Conservation (phyloP, 2,113 vertebrate species). For the Erinaceus europaeus region DNA sequence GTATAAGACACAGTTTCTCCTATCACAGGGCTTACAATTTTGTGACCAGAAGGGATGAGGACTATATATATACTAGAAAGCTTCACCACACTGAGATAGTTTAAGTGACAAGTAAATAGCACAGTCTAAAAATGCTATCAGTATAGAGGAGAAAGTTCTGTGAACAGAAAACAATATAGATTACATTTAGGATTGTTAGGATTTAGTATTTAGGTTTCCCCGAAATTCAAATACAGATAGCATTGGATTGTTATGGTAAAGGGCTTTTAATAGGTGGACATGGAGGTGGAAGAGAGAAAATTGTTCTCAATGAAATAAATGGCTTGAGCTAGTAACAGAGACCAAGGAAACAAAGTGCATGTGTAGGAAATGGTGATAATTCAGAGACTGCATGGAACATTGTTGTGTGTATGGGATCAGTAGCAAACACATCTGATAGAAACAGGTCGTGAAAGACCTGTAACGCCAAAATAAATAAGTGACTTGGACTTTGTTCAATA, state of each 20-base stretch:
- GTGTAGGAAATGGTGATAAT: background rate
- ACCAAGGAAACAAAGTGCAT: background rate
- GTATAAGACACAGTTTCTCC: background rate
- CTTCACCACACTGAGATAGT: background rate
- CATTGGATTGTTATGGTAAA: background rate
- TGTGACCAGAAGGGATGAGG: too few species aligned
- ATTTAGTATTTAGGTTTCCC: background rate
- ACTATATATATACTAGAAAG: background rate
- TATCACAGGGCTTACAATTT: background rate
- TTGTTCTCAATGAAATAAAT: background rate
- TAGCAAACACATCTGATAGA: background rate
- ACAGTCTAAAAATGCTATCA: background rate
- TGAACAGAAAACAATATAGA: background rate
- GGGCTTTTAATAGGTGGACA: background rate
- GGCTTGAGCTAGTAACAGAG: background rate
- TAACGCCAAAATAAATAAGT: background rate
- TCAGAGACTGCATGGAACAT: background rate
- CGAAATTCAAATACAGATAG: background rate
- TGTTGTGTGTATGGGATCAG: background rate
- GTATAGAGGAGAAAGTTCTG: background rate
- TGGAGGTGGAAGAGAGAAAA: background rate
- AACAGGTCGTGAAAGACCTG: background rate
- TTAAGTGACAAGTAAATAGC: background rate
- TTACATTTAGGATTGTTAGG: background rate
- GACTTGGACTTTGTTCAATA: background rate